Base-by-base conservation (phyloP, 2,888 invertebrate genomes). In the Tinea trinotella region DNA sequence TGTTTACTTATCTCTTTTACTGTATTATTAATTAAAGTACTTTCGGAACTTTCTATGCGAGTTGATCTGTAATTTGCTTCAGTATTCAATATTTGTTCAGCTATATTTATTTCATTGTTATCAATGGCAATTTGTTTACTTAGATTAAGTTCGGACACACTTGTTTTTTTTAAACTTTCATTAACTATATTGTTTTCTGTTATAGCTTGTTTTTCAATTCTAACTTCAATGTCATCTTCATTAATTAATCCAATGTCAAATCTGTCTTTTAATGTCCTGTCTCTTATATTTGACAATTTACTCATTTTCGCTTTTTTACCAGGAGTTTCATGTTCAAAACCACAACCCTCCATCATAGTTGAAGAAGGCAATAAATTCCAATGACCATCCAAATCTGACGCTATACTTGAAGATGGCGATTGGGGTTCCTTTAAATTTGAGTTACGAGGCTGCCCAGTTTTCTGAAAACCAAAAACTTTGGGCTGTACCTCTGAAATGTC, bases 291-390 rank as follows among this genome's bases (percentile, higher is more conserved):
- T 82, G 75, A 58, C 83, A 80, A 13, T n/a, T 19, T 19, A 17
- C 46, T 46, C 5, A 76, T 59, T 58, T 62, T 70, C 19, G 63
- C 56, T 59, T 59, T 66, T 62, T 77, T 79, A 2, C 64, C 56
- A 10, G 76, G 70, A 19, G 74, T 71, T 18, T 12, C 40, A 6
- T 64, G 65, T 60, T 78, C 69, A 4, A 73, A 56, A 57, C 15
- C 19, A 24, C 77, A 73, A 55, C 72, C 67, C 20, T 76, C 84
- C 54, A 85, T 68, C 79, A 85, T 76, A 30, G 86, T 86, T 5
- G 86, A 86, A 17, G 85, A 86, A 19, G 85, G 82, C 6, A 86
- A 58, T 10, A 70, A 64, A 54, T 67, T 71, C 77, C 82, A 81
- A 34, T 78, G 77, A 57, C 82, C 82, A 66, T 84, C 84, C 54